A percentile compares a stretch with the other conserved stretches of the same genome.
phyloP scores from a whole-genome alignment of 2,888 invertebrate species.

The Ceraclea dissimilis region DNA sequence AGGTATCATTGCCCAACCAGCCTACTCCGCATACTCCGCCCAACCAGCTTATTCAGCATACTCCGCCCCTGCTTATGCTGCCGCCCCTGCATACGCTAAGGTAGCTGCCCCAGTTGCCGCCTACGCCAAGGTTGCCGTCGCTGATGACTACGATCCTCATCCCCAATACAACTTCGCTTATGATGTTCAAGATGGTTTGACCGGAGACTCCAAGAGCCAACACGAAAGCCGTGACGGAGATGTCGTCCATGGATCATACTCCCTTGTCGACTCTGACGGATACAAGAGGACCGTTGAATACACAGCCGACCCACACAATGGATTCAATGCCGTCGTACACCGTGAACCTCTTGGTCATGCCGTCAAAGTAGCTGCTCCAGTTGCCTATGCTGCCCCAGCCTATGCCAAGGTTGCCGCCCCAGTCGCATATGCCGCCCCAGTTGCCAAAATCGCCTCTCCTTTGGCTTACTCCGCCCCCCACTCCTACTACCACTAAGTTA shows the following conservation, averaged over 20 bases:
- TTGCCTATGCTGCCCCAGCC: slow-evolving; percentile 20
- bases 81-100: slow-evolving; percentile 15
- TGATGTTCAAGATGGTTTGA: slow-evolving; percentile 47
- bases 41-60: too few relatives aligned
- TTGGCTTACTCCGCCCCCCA: slow-evolving; percentile 15
- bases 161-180: slow-evolving; percentile 33
- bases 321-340: slow-evolving; percentile 47
- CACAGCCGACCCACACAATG: slow-evolving; percentile 43
- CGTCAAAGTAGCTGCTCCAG: slow-evolving; percentile 20
- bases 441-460: slow-evolving; percentile 19
- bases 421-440: slow-evolving; percentile 18
- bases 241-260: slow-evolving; percentile 40
- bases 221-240: slow-evolving; percentile 40
- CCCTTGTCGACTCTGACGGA: slow-evolving; percentile 42
- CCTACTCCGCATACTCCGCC: slow-evolving; percentile 12
- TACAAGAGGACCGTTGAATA: slow-evolving; percentile 42
- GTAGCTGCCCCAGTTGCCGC: slow-evolving; percentile 23
- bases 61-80: slow-evolving; percentile 18
- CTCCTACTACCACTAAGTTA: slow-evolving; percentile 17
- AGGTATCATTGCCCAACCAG: slow-evolving; percentile 27
- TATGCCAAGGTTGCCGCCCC: slow-evolving; percentile 19
- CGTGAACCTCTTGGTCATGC: slow-evolving; percentile 34
- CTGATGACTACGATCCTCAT: slow-evolving; percentile 26
- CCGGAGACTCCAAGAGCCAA: slow-evolving; percentile 43
- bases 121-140: slow-evolving; percentile 24